phyloP scores from a whole-genome alignment of 2,888 invertebrate genomes.

The Andrena praecox region DNA sequence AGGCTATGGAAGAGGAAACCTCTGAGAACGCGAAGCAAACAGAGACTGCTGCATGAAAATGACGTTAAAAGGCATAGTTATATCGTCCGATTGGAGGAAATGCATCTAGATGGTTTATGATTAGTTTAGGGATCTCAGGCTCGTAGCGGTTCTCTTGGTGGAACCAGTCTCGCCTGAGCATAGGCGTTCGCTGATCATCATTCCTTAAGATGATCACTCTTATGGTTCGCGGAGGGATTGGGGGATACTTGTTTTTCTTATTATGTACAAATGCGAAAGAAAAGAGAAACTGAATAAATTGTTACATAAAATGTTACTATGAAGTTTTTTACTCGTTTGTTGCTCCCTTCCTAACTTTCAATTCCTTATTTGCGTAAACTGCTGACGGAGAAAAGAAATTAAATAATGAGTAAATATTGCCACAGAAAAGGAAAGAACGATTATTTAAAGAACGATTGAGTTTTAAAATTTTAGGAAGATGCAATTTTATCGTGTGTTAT shows the following conservation, averaged over 20 bases:
- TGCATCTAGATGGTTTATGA: constrained; percentile 5
- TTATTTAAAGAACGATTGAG: too few relatives aligned
- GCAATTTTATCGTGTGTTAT: too few relatives aligned
- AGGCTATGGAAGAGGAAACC: constrained; percentile 39
- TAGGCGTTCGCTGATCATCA: constrained; percentile 50
- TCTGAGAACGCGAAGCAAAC: constrained; percentile 7
- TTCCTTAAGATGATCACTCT: constrained; percentile 34
- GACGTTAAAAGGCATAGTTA: not conserved
- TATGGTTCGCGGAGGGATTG: constrained; percentile 26
- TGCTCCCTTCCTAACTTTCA: not conserved
- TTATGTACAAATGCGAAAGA: constrained; percentile 69
- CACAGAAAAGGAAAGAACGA: too few relatives aligned
- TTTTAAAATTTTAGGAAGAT: too few relatives aligned
- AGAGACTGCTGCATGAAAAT: constrained; percentile 25
- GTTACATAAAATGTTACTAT: constrained; percentile 81
- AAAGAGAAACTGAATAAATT: constrained; percentile 79
- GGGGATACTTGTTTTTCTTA: constrained; percentile 46
- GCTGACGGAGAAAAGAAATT: not conserved
- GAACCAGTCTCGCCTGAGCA: constrained; percentile 77
- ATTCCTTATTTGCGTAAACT: not conserved
- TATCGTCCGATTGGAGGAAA: not conserved
- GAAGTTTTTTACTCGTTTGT: constrained; percentile 34
- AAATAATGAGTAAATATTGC: too few relatives aligned
- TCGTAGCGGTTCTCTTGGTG: constrained; percentile 76
- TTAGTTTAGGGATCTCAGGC: constrained; percentile 68